Evolutionary conservation across 2,888 invertebrate genomes (phyloP).

Genomic region (Melanostoma mellinum): DNA sequence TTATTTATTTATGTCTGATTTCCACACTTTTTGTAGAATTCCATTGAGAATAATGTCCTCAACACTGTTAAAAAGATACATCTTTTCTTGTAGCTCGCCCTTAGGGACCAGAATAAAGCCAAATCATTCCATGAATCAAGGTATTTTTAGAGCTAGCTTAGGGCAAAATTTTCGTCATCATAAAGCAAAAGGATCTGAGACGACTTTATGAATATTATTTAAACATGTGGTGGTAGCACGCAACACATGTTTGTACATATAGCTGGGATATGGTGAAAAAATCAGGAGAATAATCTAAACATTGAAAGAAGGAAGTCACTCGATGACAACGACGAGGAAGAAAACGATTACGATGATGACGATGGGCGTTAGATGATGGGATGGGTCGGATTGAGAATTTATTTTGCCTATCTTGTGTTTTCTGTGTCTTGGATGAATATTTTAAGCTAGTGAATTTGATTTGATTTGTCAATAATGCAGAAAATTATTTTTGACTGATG

Average conservation of each 20-base stretch:
- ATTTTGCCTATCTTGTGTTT: background rate
- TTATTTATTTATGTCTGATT: no score
- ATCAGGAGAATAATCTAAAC: background rate
- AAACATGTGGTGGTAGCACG: background rate
- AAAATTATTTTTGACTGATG: conserved; percentile 1
- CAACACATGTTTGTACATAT: background rate
- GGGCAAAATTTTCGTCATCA: background rate
- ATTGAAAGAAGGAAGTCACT: background rate
- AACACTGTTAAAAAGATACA: no score
- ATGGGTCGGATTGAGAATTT: background rate
- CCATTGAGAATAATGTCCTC: no score
- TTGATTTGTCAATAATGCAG: background rate
- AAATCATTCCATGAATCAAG: no score
- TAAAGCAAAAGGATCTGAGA: background rate
- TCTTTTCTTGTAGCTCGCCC: no score
- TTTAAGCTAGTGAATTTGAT: background rate
- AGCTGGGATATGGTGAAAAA: background rate
- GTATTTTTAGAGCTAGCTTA: no score
- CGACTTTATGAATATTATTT: conserved; percentile 3
- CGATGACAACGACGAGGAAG: background rate
- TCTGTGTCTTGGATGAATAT: conserved; percentile 11
- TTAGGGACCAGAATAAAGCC: no score
- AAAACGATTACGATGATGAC: background rate
- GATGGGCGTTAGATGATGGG: background rate
- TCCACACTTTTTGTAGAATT: no score